Evolutionary conservation across 2,888 invertebrate genomes (phyloP).

Genomic region (Lasioglossum calceatum): DNA sequence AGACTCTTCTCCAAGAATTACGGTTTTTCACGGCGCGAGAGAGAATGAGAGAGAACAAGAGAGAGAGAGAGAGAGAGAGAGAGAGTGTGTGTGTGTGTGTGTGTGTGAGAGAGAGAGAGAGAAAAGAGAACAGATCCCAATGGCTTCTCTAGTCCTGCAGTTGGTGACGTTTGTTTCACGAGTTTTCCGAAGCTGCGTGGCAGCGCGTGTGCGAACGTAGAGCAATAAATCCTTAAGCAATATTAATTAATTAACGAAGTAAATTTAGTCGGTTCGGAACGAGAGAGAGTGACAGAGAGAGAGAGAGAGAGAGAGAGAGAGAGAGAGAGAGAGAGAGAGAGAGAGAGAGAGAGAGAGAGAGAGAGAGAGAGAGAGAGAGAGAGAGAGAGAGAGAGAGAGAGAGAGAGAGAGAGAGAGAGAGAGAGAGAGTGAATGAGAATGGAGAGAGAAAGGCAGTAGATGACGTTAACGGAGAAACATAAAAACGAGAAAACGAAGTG

Average conservation of each 20-base stretch:
- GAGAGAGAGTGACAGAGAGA: neutral
- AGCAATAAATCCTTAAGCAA: slow-evolving; percentile 79
- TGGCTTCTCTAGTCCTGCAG: neutral
- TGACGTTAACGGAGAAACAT: neutral
- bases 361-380: neutral
- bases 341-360: neutral
- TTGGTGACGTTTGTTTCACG: slow-evolving; percentile 21
- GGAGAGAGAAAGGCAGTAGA: neutral
- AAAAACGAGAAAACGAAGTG: slow-evolving; percentile 10
- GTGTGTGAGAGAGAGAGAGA: neutral
- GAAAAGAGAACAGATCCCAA: neutral
- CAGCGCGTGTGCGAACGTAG: slow-evolving; percentile 50
- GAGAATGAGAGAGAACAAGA: neutral
- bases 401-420: neutral
- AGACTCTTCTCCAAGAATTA: neutral
- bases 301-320: neutral
- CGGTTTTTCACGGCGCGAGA: neutral
- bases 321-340: neutral
- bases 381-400: neutral
- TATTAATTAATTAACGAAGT: slow-evolving; percentile 63
- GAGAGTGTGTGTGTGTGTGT: no score
- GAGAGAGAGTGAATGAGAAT: neutral
- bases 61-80: neutral
- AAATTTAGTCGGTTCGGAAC: slow-evolving; percentile 38
- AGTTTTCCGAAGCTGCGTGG: neutral